These are phyloP conservation scores for Halichoerus grypus DNA, from an alignment of 2,113 vertebrate genomes.

Conservation along the genomic window DNA sequence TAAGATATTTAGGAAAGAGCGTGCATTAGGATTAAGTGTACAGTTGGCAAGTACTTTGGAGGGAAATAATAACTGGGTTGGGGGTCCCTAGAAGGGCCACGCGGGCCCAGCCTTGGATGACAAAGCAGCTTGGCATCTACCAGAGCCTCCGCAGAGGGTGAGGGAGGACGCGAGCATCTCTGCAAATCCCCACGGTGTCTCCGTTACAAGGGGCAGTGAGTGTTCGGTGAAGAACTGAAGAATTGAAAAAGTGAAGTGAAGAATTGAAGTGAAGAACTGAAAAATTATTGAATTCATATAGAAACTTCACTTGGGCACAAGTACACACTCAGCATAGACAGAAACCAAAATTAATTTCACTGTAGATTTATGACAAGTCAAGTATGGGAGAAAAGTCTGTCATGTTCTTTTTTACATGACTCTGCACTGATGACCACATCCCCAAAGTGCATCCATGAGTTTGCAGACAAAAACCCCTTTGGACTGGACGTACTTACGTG, in stretches of 20 bases:
- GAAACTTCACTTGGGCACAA: conserved; percentile 39
- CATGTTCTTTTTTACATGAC: neutral
- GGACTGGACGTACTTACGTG: too few species aligned
- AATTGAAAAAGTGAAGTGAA: neutral
- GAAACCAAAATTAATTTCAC: conserved; percentile 51
- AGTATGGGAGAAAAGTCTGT: neutral
- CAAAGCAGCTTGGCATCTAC: neutral
- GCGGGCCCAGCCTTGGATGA: neutral
- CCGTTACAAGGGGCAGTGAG: neutral
- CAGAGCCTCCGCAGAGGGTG: neutral
- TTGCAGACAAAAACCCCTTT: neutral
- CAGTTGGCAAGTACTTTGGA: neutral
- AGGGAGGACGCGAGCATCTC: neutral
- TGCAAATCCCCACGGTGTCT: neutral
- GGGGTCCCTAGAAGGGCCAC: neutral
- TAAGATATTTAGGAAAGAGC: neutral
- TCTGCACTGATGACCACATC: neutral
- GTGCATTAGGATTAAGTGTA: neutral
- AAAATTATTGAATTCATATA: neutral
- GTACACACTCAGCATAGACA: neutral
- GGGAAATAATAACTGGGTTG: neutral
- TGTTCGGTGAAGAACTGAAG: neutral
- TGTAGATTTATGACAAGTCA: neutral
- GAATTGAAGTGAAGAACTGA: neutral
- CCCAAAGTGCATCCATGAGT: neutral